Evolutionary conservation across 2,113 vertebrate genomes (phyloP).

Genomic region (Accipiter virgatus): DNA sequence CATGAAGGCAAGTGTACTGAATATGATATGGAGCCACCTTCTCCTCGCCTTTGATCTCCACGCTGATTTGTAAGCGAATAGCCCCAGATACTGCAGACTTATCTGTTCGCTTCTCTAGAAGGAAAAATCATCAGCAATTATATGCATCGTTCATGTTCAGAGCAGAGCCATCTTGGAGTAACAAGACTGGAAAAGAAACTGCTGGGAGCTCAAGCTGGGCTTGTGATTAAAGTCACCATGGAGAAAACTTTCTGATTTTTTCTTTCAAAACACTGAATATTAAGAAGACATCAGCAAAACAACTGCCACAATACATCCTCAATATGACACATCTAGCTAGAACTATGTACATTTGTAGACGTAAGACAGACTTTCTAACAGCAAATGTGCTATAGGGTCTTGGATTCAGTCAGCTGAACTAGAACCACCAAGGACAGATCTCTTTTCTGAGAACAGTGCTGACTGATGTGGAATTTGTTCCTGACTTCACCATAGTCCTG

Average conservation of each 20-base stretch:
- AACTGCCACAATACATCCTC: background rate
- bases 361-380: background rate
- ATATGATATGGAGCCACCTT: constrained; percentile 95
- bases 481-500: background rate
- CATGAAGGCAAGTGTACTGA: constrained; percentile 96
- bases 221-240: background rate
- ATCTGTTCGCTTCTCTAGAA: constrained; percentile 94
- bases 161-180: background rate
- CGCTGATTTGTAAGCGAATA: constrained; percentile 93
- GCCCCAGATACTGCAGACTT: constrained; percentile 96
- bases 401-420: background rate
- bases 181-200: background rate
- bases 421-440: background rate
- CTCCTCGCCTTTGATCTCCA: constrained; percentile 98
- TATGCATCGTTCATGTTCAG: background rate
- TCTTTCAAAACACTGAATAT: background rate
- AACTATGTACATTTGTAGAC: background rate
- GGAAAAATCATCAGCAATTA: constrained; percentile 28
- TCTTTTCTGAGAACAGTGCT: background rate
- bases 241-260: background rate
- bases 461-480: background rate
- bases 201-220: background rate
- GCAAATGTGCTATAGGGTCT: background rate
- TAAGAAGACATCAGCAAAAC: background rate
- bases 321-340: background rate